Base-by-base conservation (phyloP, 92 coral and sea anemone genomes). In the Porites lobata region DNA sequence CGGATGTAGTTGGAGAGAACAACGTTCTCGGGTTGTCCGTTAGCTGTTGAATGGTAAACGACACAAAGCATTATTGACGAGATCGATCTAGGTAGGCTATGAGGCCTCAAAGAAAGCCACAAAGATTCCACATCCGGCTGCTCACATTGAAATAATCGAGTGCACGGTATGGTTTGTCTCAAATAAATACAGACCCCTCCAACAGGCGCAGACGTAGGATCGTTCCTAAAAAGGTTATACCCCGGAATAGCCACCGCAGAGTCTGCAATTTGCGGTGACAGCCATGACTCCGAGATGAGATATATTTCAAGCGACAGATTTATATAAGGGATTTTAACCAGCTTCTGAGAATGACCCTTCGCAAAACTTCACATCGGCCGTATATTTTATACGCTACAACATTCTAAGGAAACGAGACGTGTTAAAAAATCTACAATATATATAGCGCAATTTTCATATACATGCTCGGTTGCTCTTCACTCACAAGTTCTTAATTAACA, bases 151-250 rank as follows among this genome's bases (percentile, higher is more conserved):
- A 51, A 66, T 58, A 67, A 61, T 59, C 85, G 85, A 22, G 76
- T 86, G 70, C 85, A 86, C 29, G 90, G 79, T 1, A 86, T 14
- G 62, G 71, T 79, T 50, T 68, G 38, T 18, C 72, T 76, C 65
- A 85, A 74, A 64, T 61, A 85, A 75, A 85, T 75, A 52, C 75
- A 85, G 80, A 85, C 76, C 80, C 82, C 88, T 38, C 82, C 82
- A 43, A 74, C 82, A 57, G 65, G 50, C 14, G 61, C 79, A 62
- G 88, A 64, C 38, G 70, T 22, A 32, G 89, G 85, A 59, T 89
- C 89, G 24, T 22, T 22, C 24, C 24, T 22, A 22, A 22, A 22
- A 22, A 22, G 24, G 24, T 22, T 22, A 22, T 22, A 22, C 24
- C 24, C 24, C 24, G 24, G 24, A 22, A 22, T 22, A 22, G 24